Base-by-base conservation (phyloP, 2,888 invertebrate genomes). In the Sussaba pulchella region DNA sequence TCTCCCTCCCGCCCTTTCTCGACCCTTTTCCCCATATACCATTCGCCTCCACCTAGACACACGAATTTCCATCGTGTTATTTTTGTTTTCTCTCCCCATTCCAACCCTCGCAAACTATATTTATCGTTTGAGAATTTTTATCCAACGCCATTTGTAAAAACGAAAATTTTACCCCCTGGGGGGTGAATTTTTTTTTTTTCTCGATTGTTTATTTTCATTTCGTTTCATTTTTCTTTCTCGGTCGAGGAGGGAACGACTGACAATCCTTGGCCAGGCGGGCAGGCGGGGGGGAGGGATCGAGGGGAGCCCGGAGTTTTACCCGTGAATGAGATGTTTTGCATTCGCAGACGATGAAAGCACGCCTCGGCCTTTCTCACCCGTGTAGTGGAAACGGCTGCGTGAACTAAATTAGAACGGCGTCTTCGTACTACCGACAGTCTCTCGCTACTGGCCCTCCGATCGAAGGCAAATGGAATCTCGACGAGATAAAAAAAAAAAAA, bases 281-380 rank as follows among this genome's bases (percentile, higher is more conserved):
- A 24, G 39, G 19, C 14, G 8, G 12, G 69, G 64, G 8, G 19
- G 39, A 39, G 45, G 9, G 75, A 47, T 17, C 61, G 61, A 50
- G 57, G 17, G 47, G 71, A 72, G 78, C 41, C 70, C 41, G 54
- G 86, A 86, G 87, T 89, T 88, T 89, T 88, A 86, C 89, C 75
- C 87, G 90, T 92, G 91, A 92, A 92, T 91, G 91, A 91, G 89
- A 91, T 92, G 89, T 90, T 91, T 91, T 90, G 91, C 91, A 91
- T 91, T 90, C 91, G 91, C 91, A 91, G 91, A 91, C 92, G 90
- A 87, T 89, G 91, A 91, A n/a, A 88, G 87, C 88, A 87, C 88
- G 89, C 88, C 88, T 84, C 84, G 70, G 72, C 63, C 69, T 66
- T n/a, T 67, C 39, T 63, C 61, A 24, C 14, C 59, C 66, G 31